Base-by-base conservation (phyloP, 1,140 invertebrate genomes). In the Pseudoatta argentina region DNA sequence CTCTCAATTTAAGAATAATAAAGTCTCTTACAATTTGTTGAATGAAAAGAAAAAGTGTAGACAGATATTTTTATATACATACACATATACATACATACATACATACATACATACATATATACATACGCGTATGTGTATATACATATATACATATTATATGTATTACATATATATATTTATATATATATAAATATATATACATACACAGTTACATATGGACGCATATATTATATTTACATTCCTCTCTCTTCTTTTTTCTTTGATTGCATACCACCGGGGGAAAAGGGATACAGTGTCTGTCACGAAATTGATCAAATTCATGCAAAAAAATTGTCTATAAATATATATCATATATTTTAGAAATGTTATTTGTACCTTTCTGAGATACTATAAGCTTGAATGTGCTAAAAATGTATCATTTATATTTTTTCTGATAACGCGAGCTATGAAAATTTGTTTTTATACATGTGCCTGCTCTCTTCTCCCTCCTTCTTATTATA, bases 221-320 rank as follows among this genome's bases (percentile, higher is more conserved):
- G 24, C 69, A 83, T 30, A 67, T 78, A 81, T 79, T 59, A 57
- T 53, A 59, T 61, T 61, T 72, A 71, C 51, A 83, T 73, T 83
- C 79, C 79, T 83, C 79, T 83, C 79, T 83, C 79, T 83, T 73
- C 69, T 83, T 73, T 83, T 83, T 83, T 83, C 79, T 83, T 73
- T 79, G 63, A 82, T 72, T 83, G 79, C 79, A 83, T 69, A 81
- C n/a, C 76, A 81, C 77, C 77, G 77, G 77, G 77, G 77, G 77
- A 81, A 81, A 81, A 81, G 77, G 77, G 77, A 81, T 81, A 81
- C 77, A 81, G 77, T 81, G 77, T 69, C 64, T 69, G 77, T 81
- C 77, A 81, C 77, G 77, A 81, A 79, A 81, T 81, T 81, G 77
- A 81, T 81, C 77, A 81, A 81, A 55, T 81, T 81, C 30, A 55